phyloP scores from a whole-genome alignment of 2,797 vertebrate species.

The Anomalospiza imberbis region DNA sequence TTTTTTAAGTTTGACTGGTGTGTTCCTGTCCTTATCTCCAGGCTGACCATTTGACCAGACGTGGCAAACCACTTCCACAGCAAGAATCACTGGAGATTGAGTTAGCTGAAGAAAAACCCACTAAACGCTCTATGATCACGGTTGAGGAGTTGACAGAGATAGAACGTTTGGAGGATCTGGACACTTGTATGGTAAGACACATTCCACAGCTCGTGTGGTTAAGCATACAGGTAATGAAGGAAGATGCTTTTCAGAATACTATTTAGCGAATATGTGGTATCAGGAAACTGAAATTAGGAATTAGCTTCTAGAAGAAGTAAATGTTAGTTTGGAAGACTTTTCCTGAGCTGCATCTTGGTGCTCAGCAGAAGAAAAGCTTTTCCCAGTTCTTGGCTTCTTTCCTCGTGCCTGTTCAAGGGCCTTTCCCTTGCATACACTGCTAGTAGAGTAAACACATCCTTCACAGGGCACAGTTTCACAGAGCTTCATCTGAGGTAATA shows the following conservation, averaged over 20 bases:
- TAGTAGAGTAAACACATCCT: neutral
- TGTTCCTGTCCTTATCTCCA: slow-evolving; percentile 43
- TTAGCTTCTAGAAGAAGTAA: neutral
- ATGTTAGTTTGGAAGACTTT: neutral
- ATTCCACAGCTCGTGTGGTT: neutral
- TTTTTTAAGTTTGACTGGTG: neutral
- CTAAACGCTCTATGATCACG: slow-evolving; percentile 76
- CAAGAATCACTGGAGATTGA: slow-evolving; percentile 88
- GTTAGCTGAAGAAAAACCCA: slow-evolving; percentile 81
- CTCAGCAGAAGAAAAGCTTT: neutral
- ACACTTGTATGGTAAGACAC: slow-evolving; percentile 90
- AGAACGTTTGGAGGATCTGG: slow-evolving; percentile 91
- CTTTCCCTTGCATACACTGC: neutral
- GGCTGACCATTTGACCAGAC: slow-evolving; percentile 89
- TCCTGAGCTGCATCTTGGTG: neutral
- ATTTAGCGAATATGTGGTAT: neutral
- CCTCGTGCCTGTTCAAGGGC: neutral
- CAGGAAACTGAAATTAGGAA: neutral
- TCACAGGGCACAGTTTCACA: neutral
- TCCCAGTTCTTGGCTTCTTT: neutral
- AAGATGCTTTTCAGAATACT: neutral
- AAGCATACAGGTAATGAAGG: neutral
- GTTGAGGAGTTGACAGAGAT: slow-evolving; percentile 86
- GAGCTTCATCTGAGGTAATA: neutral
- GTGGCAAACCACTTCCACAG: slow-evolving; percentile 82